Base-by-base conservation (phyloP, 2,113 vertebrate species). In the Podilymbus podiceps region DNA sequence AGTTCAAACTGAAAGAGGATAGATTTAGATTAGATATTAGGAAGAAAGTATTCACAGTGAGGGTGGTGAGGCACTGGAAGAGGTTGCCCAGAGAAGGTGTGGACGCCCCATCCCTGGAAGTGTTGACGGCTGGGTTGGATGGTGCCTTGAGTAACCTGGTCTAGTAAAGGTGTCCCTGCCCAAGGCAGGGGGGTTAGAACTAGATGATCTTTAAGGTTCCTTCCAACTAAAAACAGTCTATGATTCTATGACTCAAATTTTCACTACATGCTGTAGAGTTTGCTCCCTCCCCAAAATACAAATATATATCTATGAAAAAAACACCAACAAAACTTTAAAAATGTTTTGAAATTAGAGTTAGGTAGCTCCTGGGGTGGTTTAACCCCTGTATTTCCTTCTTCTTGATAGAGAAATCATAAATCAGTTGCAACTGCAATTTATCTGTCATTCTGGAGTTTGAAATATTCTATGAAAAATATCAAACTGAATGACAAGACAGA, bases 401-500 rank as follows among this genome's bases (percentile, higher is more conserved):
- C 60, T 68, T 82, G 46, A 75, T 18, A 83, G 40, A 56, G 90
- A 73, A 84, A 75, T 35, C 62, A 85, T 52, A 93, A 95, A 78
- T 92, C 58, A 47, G 10, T 85, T 92, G 67, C 56, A 72, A 58
- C 56, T 90, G 60, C 77, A 95, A 95, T 97, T 94, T 93, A 46
- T 81, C 83, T 97, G 95, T 97, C 97, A 93, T 73, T 86, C 72
- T 56, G 62, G 56, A 75, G 56, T 35, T 88, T 89, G 25, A 95
- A 96, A 82, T 76, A 90, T 76, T 62, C 86, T 78, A 28, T 72
- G 77, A 87, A 93, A 93, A 87, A 97, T 66, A 90, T n/a, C 86
- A 91, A 76, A 62, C 40, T 87, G 94, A 90, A 84, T 95, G 91
- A 94, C 92, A 95, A 77, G 94, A 68, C 49, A 78, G 88, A 78